Percentiles rank a stretch among this genome's conserved stretches.
phyloP scores from a whole-genome alignment of 1,140 invertebrate species.

The Nephotettix cincticeps region DNA sequence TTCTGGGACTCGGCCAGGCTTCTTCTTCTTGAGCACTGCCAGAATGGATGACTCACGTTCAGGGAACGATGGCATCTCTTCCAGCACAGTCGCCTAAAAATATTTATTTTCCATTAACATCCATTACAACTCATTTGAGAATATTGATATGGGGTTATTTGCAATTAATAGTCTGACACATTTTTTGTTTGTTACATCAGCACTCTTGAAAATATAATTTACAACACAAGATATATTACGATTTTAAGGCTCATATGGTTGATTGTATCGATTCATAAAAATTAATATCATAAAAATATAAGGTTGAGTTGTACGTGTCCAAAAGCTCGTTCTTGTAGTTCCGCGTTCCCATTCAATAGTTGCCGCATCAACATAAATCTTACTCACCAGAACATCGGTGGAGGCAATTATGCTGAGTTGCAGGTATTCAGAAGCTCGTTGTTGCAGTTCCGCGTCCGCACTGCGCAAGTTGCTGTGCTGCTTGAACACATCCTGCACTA shows the following conservation, averaged over 20 bases:
- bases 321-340: too few species aligned
- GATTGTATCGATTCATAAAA: too few species aligned
- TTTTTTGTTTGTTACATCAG: too few species aligned
- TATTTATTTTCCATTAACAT: conserved; percentile 11
- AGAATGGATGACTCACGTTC: conserved; percentile 98
- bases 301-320: too few species aligned
- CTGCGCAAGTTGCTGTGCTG: conserved; percentile 96
- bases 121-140: not conserved
- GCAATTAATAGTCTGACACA: too few species aligned
- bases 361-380: too few species aligned
- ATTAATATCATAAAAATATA: too few species aligned
- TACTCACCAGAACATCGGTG: conserved; percentile 83
- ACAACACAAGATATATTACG: too few species aligned
- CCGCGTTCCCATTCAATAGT: too few species aligned
- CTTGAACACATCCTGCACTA: conserved; percentile 95
- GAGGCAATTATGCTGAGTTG: conserved; percentile 95
- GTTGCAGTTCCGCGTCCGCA: conserved; percentile 97
- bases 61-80: conserved; percentile 99
- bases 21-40: conserved; percentile 97
- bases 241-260: too few species aligned
- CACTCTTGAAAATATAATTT: too few species aligned
- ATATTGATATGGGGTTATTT: too few species aligned
- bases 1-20: conserved; percentile 86
- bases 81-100: conserved; percentile 87
- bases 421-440: conserved; percentile 97